phyloP scores from a whole-genome alignment of 2,888 invertebrate genomes.

The Pristionchus fissidentatus region DNA sequence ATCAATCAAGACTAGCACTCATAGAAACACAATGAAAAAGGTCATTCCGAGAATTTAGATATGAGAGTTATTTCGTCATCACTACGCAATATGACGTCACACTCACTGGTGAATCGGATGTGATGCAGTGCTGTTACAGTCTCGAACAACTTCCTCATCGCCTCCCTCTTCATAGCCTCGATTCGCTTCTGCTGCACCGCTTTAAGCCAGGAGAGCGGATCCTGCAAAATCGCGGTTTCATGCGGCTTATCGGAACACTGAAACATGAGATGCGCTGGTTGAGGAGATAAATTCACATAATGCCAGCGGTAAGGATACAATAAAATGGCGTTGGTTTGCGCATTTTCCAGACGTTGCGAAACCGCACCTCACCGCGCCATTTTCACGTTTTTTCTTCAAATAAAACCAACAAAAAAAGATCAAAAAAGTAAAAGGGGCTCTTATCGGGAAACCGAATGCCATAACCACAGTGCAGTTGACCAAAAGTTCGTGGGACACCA shows the following conservation, averaged over 20 bases:
- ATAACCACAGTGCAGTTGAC: too few relatives aligned
- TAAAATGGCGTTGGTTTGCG: too few relatives aligned
- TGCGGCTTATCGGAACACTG: neutral
- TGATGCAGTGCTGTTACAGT: constrained; percentile 74
- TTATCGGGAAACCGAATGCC: too few relatives aligned
- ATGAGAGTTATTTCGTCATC: neutral
- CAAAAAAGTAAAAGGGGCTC: too few relatives aligned
- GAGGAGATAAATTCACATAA: too few relatives aligned
- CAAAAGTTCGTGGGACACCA: too few relatives aligned
- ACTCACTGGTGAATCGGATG: constrained; percentile 64
- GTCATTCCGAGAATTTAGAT: neutral
- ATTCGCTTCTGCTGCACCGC: constrained; percentile 74
- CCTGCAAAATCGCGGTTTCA: constrained; percentile 53
- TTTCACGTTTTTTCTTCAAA: too few relatives aligned
- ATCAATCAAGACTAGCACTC: neutral
- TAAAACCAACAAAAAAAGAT: too few relatives aligned
- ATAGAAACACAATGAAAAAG: neutral
- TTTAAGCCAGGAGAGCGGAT: constrained; percentile 74
- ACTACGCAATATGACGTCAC: neutral
- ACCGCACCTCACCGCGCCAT: too few relatives aligned
- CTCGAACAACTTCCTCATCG: constrained; percentile 74
- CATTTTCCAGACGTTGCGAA: too few relatives aligned
- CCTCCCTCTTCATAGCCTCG: constrained; percentile 74
- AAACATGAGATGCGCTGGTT: neutral
- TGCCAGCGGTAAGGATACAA: too few relatives aligned